These are phyloP conservation scores for Pterocles gutturalis DNA, from an alignment of 2,113 vertebrate species.

Conservation along the genomic window DNA sequence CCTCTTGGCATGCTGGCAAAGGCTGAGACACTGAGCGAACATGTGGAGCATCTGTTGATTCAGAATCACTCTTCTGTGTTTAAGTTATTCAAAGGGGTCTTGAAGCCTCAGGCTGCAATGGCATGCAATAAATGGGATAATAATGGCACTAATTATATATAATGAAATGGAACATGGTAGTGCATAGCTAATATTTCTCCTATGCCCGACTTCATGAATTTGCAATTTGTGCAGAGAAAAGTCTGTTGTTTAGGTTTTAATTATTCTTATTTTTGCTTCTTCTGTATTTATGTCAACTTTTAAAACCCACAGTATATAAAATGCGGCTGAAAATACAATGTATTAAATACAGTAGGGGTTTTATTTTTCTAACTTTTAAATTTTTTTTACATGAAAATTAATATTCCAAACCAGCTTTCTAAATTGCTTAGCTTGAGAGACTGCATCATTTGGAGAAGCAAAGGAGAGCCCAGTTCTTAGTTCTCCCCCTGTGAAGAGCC, in stretches of 20 bases:
- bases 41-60: background rate
- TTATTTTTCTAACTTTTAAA: background rate
- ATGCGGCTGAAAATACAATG: background rate
- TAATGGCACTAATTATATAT: background rate
- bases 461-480: background rate
- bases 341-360: background rate
- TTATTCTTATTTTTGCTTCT: background rate
- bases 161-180: background rate
- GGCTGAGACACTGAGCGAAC: background rate
- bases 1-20: background rate
- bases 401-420: background rate
- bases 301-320: background rate
- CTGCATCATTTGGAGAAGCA: background rate
- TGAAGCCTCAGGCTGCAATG: background rate
- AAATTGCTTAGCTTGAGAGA: background rate
- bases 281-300: background rate
- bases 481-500: fast-evolving
- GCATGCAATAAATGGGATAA: background rate
- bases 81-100: background rate
- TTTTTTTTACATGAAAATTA: background rate
- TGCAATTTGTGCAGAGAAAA: background rate
- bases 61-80: background rate
- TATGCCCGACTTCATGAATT: background rate
- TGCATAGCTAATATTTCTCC: background rate
- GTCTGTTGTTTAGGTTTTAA: background rate